These are phyloP conservation scores for Melanotaenia boesemani DNA, from an alignment of 2,797 vertebrate species.

Conservation along the genomic window DNA sequence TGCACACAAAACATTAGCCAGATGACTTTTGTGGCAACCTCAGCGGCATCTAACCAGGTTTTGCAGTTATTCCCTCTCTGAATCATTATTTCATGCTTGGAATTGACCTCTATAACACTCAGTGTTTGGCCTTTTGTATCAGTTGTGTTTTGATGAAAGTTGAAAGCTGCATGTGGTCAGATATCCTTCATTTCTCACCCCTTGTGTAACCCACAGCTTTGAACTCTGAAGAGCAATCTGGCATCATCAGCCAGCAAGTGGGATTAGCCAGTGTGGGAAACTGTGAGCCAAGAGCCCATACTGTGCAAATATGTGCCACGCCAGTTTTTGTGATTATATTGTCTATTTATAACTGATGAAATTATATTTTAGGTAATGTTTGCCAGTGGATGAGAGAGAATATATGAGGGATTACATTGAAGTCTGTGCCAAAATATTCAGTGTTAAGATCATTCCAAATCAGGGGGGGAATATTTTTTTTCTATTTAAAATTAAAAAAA, in stretches of 20 bases:
- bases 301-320: conserved; percentile 5
- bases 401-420: conserved; percentile 3
- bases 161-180: background rate
- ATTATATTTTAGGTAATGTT: conserved; percentile 33
- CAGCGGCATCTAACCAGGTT: background rate
- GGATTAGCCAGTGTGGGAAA: conserved; percentile 49
- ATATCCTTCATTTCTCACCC: background rate
- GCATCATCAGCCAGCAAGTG: conserved; percentile 44
- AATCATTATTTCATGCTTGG: conserved; percentile 15
- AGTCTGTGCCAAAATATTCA: conserved; percentile 7
- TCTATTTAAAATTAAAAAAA: too few relatives aligned
- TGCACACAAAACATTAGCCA: conserved; percentile 3
- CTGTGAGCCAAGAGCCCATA: conserved; percentile 27
- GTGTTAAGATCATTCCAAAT: background rate
- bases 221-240: conserved; percentile 33
- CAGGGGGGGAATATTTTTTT: too few relatives aligned
- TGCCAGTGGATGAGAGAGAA: conserved; percentile 19
- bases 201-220: conserved; percentile 2
- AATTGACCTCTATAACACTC: conserved; percentile 17
- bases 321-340: conserved; percentile 48
- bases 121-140: conserved; percentile 18
- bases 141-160: conserved; percentile 8
- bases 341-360: conserved; percentile 40
- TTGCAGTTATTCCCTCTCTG: background rate
- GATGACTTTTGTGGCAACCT: conserved; percentile 1